Base-by-base conservation (phyloP, 2,797 vertebrate genomes). In the Cygnus olor region DNA sequence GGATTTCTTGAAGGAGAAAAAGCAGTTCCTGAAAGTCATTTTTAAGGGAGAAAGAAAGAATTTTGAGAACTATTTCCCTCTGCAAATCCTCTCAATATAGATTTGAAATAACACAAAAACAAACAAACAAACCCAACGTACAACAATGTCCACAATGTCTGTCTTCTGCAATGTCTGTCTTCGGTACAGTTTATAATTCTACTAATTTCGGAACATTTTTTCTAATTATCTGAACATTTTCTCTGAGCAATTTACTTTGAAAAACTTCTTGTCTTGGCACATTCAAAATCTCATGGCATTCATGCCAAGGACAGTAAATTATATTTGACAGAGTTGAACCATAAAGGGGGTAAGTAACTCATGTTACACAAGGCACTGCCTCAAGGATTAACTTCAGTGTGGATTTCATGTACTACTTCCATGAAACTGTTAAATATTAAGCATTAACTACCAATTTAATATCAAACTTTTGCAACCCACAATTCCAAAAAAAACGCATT, bases 1-100 rank as follows among this genome's bases (percentile, higher is more conserved):
- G 51, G n/a, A 68, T 85, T 94, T 85, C 79, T 89, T 86, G 34
- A 79, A 81, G 65, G 49, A 11, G 90, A 78, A 78, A 90, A 87
- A 32, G 36, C 28, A 80, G 28, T 69, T 89, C 64, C 8, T 69
- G 13, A 63, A 22, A 28, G n/a, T 34, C 3, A 8, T 51, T 80
- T 53, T 68, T 45, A 76, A 85, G 74, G 63, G 44, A 8, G 17
- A 65, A 86, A 58, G 36, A 80, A 65, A 77, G 16, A 40, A 4
- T 38, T 1, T 12, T 38, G 24, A 54, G 24, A 79, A 70, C 45
- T 49, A 47, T 7, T 74, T 88, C 16, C 22, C 79, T 56, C 30
- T 76, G 36, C 49, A 85, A 57, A 54, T 45, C 18, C 7, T 89
- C 4, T 9, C 2, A 2, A 34, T 11, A 19, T 0, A 60, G 11